Conservation (phyloP, 30 jellyfish, hydroid and myxozoan genomes). For the Cassiopea xamachana region DNA sequence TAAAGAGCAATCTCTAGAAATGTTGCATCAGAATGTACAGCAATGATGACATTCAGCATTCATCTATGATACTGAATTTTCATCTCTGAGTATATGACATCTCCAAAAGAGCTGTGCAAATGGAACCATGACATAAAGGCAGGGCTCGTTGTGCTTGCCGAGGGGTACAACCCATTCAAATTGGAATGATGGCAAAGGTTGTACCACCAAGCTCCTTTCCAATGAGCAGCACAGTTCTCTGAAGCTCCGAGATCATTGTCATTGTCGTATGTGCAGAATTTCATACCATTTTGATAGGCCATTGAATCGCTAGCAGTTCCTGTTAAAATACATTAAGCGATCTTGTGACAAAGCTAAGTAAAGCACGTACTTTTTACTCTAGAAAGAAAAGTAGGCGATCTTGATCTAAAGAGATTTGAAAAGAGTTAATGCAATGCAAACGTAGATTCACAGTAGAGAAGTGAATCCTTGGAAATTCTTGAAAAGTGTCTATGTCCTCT, state of each 20-base stretch:
- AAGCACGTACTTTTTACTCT: too few relatives aligned
- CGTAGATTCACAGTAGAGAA: too few relatives aligned
- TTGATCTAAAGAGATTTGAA: too few relatives aligned
- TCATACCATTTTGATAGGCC: constrained; percentile 60
- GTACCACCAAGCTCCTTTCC: constrained; percentile 77
- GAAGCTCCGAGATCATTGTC: constrained; percentile 38
- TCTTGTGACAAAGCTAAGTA: background rate
- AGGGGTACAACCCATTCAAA: constrained; percentile 58
- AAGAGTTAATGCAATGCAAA: too few relatives aligned
- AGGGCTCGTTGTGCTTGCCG: constrained; percentile 39
- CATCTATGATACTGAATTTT: constrained; percentile 25
- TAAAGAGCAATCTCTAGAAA: too few relatives aligned
- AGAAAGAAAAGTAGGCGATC: too few relatives aligned
- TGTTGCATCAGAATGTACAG: too few relatives aligned
- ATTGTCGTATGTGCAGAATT: constrained; percentile 57
- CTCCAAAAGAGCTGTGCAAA: background rate
- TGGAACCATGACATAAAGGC: constrained; percentile 41
- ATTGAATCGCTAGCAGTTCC: constrained; percentile 73
- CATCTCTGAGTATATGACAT: constrained; percentile 32
- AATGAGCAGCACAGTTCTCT: constrained; percentile 44
- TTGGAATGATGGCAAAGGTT: constrained; percentile 32
- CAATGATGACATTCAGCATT: background rate
- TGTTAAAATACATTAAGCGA: background rate
- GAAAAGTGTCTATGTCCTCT: too few relatives aligned
- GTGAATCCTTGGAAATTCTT: too few relatives aligned